phyloP scores from a whole-genome alignment of 2,113 vertebrate species.

The Haemorhous mexicanus region DNA sequence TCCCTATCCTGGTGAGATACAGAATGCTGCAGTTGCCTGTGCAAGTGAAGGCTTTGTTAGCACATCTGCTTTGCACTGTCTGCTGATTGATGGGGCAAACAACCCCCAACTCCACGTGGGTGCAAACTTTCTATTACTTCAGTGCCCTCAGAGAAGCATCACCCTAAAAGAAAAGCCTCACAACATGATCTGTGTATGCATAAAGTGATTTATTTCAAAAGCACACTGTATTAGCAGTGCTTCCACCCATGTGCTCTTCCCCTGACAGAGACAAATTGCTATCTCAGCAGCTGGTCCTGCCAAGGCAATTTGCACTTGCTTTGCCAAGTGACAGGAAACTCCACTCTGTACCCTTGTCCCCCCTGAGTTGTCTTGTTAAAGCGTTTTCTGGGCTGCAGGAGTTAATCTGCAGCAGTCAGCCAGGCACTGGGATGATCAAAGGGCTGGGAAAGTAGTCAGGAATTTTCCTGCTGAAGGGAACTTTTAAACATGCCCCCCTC shows the following conservation, averaged over 20 bases:
- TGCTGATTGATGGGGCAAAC: constrained; percentile 22
- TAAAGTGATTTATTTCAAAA: constrained; percentile 23
- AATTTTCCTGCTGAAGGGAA: constrained; percentile 25
- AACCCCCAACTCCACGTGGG: not conserved
- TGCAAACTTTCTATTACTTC: not conserved
- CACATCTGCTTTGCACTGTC: not conserved
- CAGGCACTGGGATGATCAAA: not conserved
- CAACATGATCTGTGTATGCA: not conserved
- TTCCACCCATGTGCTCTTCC: constrained; percentile 1
- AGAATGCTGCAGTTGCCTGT: not conserved
- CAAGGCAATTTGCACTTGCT: constrained; percentile 24
- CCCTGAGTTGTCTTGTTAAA: constrained; percentile 32
- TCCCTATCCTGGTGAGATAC: not conserved
- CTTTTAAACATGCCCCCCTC: not conserved
- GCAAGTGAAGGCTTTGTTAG: constrained; percentile 3
- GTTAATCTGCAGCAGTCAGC: constrained; percentile 37
- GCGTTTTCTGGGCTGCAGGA: constrained; percentile 21
- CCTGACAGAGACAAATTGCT: constrained; percentile 1
- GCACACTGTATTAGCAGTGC: not conserved
- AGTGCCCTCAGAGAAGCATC: not conserved
- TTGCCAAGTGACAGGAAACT: constrained; percentile 14
- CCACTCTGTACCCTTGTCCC: not conserved
- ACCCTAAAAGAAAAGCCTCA: not conserved
- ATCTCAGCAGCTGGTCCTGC: constrained; percentile 12
- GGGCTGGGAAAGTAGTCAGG: constrained; percentile 3